A percentile compares a stretch with the other conserved stretches of the same genome.
Evolutionary conservation across 2,888 invertebrate species (phyloP).

Genomic region (Pollenia angustigena): DNA sequence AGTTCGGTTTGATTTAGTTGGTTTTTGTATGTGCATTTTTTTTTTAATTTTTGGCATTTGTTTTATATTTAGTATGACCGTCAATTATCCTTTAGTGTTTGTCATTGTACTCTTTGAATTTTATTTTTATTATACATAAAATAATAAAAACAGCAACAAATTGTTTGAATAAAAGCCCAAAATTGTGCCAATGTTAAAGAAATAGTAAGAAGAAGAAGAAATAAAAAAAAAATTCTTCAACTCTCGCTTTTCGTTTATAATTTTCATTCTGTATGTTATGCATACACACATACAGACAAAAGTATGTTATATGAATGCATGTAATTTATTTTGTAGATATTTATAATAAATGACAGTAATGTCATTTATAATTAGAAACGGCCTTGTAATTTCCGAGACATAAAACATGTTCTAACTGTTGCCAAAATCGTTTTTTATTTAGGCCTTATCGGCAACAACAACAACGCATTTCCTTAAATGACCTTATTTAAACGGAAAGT

Average conservation of each 20-base stretch:
- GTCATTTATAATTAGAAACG: slow-evolving; percentile 25
- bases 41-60: slow-evolving; percentile 55
- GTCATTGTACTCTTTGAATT: slow-evolving; percentile 40
- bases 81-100: slow-evolving; percentile 81
- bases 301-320: not conserved
- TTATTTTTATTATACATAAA: slow-evolving; percentile 5
- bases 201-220: too few species aligned
- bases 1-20: slow-evolving; percentile 58
- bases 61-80: slow-evolving; percentile 79
- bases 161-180: not conserved
- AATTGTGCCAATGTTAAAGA: slow-evolving; percentile 68
- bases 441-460: not conserved
- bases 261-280: not conserved
- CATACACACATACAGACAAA: too few species aligned
- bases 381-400: not conserved
- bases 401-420: slow-evolving; percentile 8
- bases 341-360: slow-evolving; percentile 42
- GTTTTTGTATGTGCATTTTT: slow-evolving; percentile 31
- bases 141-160: not conserved
- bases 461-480: slow-evolving; percentile 31
- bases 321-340: slow-evolving; percentile 20
- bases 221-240: slow-evolving; percentile 31
- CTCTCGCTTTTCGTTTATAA: slow-evolving; percentile 61
- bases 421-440: slow-evolving; percentile 35
- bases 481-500: slow-evolving; percentile 42